These are phyloP conservation scores for Melanostoma mellinum DNA, from an alignment of 2,888 invertebrate species.

Conservation along the genomic window DNA sequence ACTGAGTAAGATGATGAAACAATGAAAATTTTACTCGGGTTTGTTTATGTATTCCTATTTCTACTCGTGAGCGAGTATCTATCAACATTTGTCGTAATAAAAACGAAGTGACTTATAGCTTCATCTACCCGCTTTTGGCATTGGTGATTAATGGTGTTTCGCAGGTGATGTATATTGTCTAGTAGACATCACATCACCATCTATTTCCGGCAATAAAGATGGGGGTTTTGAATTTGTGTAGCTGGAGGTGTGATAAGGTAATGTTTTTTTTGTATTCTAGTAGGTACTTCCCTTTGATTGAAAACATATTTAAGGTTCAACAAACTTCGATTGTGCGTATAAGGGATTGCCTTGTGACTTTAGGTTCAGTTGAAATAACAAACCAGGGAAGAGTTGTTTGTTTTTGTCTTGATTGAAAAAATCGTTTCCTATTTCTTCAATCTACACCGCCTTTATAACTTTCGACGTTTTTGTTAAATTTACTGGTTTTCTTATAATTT, in stretches of 20 bases:
- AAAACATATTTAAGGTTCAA: background rate
- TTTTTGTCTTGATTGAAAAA: too few relatives aligned
- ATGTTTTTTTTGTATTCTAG: too few relatives aligned
- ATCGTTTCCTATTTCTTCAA: too few relatives aligned
- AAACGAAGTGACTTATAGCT: constrained; percentile 7
- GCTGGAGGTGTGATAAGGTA: background rate
- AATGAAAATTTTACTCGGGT: background rate
- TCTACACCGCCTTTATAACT: too few relatives aligned
- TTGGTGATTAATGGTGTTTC: constrained; percentile 23
- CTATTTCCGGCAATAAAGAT: constrained; percentile 24
- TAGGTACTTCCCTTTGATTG: too few relatives aligned
- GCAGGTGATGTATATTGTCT: constrained; percentile 6
- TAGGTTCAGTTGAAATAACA: too few relatives aligned
- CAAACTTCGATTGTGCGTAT: background rate
- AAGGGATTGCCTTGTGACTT: too few relatives aligned
- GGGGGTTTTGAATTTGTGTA: constrained; percentile 20
- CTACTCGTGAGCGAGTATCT: background rate
- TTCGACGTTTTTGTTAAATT: too few relatives aligned
- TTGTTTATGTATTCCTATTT: too few relatives aligned
- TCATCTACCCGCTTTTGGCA: background rate
- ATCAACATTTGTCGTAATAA: constrained; percentile 23
- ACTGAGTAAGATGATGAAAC: constrained; percentile 1
- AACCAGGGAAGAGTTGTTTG: too few relatives aligned
- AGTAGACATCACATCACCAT: constrained; percentile 4
- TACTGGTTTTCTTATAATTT: too few relatives aligned